Percentiles rank a stretch among this genome's conserved stretches.
Conservation (phyloP, 2,797 vertebrate genomes). For the Balearica regulorum region DNA sequence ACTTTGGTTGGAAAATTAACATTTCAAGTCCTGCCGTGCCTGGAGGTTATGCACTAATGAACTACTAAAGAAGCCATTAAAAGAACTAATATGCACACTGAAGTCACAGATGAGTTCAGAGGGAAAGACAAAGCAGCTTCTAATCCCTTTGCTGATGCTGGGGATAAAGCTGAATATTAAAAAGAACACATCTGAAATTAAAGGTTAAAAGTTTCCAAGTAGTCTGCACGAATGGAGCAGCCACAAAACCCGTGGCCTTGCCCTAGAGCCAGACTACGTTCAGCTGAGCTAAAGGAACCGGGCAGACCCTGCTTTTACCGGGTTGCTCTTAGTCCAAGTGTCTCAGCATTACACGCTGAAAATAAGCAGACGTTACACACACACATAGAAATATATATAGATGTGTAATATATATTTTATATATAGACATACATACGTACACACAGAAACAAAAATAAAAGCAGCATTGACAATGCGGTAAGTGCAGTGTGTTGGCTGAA, state of each 20-base stretch:
- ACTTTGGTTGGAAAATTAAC: conserved; percentile 49
- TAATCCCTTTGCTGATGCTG: conserved; percentile 15
- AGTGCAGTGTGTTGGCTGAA: neutral
- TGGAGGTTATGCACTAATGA: conserved; percentile 37
- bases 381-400: neutral
- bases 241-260: neutral
- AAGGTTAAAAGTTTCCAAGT: conserved; percentile 38
- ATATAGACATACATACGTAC: neutral
- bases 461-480: neutral
- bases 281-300: neutral
- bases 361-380: neutral
- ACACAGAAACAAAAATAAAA: neutral
- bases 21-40: conserved; percentile 25
- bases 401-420: neutral
- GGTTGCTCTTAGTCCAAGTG: neutral
- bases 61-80: conserved; percentile 44
- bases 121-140: conserved; percentile 30
- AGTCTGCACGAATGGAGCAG: neutral
- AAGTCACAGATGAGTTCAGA: conserved; percentile 30
- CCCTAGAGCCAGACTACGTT: neutral
- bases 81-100: conserved; percentile 29
- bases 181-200: neutral
- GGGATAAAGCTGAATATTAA: conserved; percentile 25
- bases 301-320: neutral
- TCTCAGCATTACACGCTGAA: neutral